These are phyloP conservation scores for Lichenostomus cassidix DNA, from an alignment of 2,113 vertebrate genomes.

Conservation along the genomic window DNA sequence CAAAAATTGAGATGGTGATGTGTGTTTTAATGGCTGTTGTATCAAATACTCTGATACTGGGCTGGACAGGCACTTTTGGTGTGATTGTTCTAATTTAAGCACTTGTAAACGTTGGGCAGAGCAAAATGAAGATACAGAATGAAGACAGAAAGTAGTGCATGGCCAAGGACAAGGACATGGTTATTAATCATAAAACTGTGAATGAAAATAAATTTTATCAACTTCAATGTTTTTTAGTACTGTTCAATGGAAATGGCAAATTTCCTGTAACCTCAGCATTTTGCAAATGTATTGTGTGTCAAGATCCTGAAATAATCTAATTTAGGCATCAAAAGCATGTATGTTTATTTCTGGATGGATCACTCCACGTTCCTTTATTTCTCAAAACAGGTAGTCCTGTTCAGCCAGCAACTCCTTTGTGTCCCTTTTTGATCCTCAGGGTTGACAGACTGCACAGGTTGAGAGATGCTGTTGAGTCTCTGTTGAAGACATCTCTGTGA, in stretches of 20 bases:
- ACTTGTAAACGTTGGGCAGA: background rate
- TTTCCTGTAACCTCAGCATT: background rate
- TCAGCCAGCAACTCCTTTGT: background rate
- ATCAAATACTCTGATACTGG: background rate
- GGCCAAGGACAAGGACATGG: fast-evolving
- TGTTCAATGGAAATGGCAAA: background rate
- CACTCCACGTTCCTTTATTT: background rate
- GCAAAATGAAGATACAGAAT: background rate
- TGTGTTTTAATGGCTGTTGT: background rate
- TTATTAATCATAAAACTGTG: background rate
- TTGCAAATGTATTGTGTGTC: background rate
- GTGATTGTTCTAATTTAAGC: background rate
- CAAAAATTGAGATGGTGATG: background rate
- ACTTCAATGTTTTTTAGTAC: fast-evolving
- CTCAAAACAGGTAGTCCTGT: background rate
- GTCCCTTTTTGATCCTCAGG: background rate
- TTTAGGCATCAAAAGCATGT: background rate
- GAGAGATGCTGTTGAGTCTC: background rate
- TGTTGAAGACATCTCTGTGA: background rate
- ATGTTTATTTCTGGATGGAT: background rate
- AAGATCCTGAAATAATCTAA: background rate
- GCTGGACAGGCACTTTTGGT: background rate
- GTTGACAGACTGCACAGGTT: background rate
- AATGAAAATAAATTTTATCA: background rate
- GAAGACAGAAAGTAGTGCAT: background rate